A percentile compares a stretch with the other conserved stretches of the same genome.
Conservation (phyloP, 2,888 invertebrate species). For the Eustalomyia histrio region DNA sequence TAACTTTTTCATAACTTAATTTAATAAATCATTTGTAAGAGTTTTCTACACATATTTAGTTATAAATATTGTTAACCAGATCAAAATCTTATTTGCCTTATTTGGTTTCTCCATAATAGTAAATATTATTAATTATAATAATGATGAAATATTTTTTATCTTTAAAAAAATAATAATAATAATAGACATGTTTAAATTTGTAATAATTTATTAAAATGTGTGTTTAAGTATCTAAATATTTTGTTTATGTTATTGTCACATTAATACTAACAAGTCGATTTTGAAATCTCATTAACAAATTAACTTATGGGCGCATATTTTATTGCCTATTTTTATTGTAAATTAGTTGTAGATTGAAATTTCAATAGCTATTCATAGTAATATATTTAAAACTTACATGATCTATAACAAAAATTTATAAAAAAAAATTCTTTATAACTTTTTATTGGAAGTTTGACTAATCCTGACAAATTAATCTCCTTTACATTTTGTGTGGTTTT, state of each 20-base stretch:
- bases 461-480: too few relatives aligned
- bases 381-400: too few relatives aligned
- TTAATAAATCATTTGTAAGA: conserved; percentile 48
- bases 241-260: conserved; percentile 31
- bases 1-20: conserved; percentile 1
- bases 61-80: not conserved
- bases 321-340: too few relatives aligned
- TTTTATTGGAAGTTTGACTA: too few relatives aligned
- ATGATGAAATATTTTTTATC: conserved; percentile 28
- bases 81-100: conserved; percentile 22
- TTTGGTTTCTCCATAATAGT: not conserved
- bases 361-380: too few relatives aligned
- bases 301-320: too few relatives aligned
- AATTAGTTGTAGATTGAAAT: too few relatives aligned
- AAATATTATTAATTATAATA: conserved; percentile 11
- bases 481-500: too few relatives aligned
- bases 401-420: too few relatives aligned
- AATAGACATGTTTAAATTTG: conserved; percentile 35
- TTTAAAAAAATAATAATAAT: conserved; percentile 45
- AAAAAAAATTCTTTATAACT: too few relatives aligned
- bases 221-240: not conserved
- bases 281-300: too few relatives aligned
- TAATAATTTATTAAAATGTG: not conserved
- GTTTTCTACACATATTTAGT: conserved; percentile 19
- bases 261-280: too few relatives aligned